A percentile compares a stretch with the other conserved stretches of the same genome.
Evolutionary conservation across 1,140 invertebrate species (phyloP).

Genomic region (Atta texana): DNA sequence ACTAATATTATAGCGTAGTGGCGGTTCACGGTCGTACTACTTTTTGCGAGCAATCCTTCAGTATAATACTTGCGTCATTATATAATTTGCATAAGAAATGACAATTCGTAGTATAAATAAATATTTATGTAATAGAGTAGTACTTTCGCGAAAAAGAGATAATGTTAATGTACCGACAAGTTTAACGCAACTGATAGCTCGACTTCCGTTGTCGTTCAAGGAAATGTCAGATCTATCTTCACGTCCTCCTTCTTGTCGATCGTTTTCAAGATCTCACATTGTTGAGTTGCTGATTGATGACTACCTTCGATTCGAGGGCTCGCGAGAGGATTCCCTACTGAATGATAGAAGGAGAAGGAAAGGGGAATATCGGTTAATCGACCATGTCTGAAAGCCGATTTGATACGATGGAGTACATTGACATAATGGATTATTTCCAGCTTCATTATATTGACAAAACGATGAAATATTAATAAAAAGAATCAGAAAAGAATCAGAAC

Average conservation of each 20-base stretch:
- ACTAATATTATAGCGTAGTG: neutral
- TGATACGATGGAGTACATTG: slow-evolving; percentile 38
- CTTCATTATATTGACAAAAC: slow-evolving; percentile 46
- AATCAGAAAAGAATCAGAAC: slow-evolving; percentile 1
- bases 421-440: slow-evolving; percentile 39
- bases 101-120: slow-evolving; percentile 11
- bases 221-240: slow-evolving; percentile 50
- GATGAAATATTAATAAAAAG: slow-evolving; percentile 13
- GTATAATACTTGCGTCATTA: neutral
- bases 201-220: slow-evolving; percentile 47
- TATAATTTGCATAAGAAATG: slow-evolving; percentile 40
- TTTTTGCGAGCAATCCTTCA: slow-evolving; percentile 30
- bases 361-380: slow-evolving; percentile 55
- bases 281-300: slow-evolving; percentile 52
- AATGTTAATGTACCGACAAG: slow-evolving; percentile 11
- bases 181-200: slow-evolving; percentile 29
- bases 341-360: slow-evolving; percentile 17
- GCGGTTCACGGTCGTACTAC: neutral
- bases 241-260: neutral
- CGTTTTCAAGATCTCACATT: slow-evolving; percentile 50
- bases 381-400: slow-evolving; percentile 53
- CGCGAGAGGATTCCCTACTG: slow-evolving; percentile 14
- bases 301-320: slow-evolving; percentile 39
- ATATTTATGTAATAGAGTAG: neutral
- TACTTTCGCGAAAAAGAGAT: neutral